phyloP scores from a whole-genome alignment of 2,113 vertebrate species.

The Takifugu flavidus region DNA sequence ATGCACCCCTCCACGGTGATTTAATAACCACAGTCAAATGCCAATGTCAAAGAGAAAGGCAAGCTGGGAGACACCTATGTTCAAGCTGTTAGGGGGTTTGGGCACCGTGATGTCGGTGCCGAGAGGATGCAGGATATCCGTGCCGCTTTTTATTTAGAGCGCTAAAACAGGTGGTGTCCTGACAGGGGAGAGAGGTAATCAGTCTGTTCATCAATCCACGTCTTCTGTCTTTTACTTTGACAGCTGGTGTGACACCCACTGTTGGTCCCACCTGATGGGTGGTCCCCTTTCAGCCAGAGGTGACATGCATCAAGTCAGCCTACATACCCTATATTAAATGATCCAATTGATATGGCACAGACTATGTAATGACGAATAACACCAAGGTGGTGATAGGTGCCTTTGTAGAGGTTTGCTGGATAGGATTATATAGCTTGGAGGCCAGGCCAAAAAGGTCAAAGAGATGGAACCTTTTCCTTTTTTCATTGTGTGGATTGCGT shows the following conservation, averaged over 20 bases:
- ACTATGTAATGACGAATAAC: constrained; percentile 15
- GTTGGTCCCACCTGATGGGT: constrained; percentile 62
- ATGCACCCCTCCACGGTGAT: constrained; percentile 40
- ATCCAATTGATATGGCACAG: constrained; percentile 20
- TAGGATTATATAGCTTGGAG: too few relatives aligned
- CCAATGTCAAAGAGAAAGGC: constrained; percentile 50
- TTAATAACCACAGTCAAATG: constrained; percentile 52
- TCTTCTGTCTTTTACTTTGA: constrained; percentile 68
- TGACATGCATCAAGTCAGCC: constrained; percentile 49
- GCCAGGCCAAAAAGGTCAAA: too few relatives aligned
- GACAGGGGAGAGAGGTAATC: constrained; percentile 66
- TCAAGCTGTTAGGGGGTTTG: constrained; percentile 46
- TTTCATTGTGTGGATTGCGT: too few relatives aligned
- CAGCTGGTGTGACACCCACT: constrained; percentile 72
- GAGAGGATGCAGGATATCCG: constrained; percentile 46
- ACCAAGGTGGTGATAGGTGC: background rate
- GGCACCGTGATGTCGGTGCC: constrained; percentile 37
- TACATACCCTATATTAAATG: constrained; percentile 29
- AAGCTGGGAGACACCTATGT: constrained; percentile 37
- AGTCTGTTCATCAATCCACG: constrained; percentile 71
- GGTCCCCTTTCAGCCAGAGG: constrained; percentile 56
- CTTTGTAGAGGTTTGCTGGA: too few relatives aligned
- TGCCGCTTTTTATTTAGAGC: constrained; percentile 41
- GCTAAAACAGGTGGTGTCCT: constrained; percentile 68
- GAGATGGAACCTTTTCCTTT: too few relatives aligned